Evolutionary conservation across 2,797 vertebrate genomes (phyloP), one percentile per base, ranked within the genome.

Genomic region (Schizothorax lantsangensis): DNA sequence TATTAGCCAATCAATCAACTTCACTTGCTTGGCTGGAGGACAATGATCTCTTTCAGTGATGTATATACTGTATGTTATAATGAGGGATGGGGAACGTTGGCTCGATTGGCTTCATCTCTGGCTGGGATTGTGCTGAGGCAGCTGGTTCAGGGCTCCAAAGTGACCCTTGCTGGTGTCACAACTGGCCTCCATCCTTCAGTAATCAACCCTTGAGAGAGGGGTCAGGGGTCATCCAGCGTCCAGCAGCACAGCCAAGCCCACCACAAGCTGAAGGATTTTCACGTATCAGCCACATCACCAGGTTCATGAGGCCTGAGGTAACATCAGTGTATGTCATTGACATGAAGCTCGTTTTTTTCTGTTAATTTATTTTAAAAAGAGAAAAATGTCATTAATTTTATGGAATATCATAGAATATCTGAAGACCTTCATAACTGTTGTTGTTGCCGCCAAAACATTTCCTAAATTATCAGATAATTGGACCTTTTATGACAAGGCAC

Each of bases 51-150:
- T 62, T 68, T 49, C 23, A 66, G 49, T 21, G 59, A 4, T 19
- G 19, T 45, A 62, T 26, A 62, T 59, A 59, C 54, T 81, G 52
- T 77, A 38, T 52, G 71, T 57, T 21, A 72, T 6, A 36, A 30
- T 57, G 75, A 84, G 49, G 40, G 33, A 38, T 17, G 30, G 26
- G 54, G 49, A 83, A 82, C 71, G 52, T 43, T 30, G 30, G 91
- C 95, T 95, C 89, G 92, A 95, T 95, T 92, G 89, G 91, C 92
- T 93, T 93, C 92, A 90, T 89, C 87, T 92, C 93, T 92, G 91
- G 91, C 88, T 92, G 92, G 89, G 90, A 95, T 95, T 94, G 92
- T 93, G 93, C 91, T 75, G 92, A 92, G 92, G 93, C 92, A 94
- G 93, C 93, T 94, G 92, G 93, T 92, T 93, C 89, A 91, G 91